phyloP scores from a whole-genome alignment of 2,113 vertebrate genomes.

The Platysternon megacephalum region DNA sequence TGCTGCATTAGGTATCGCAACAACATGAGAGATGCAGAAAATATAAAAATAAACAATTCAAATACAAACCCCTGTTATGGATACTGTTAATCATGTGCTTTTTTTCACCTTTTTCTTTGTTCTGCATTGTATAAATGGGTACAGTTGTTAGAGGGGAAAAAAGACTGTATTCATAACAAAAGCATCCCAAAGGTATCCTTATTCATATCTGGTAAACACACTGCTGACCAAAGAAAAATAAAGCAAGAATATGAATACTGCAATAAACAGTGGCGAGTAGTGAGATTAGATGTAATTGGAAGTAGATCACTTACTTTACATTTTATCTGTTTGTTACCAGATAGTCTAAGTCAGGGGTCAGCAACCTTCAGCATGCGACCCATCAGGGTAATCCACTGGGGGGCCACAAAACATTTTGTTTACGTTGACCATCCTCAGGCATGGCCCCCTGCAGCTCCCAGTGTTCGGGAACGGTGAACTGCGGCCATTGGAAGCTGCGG shows the following conservation, averaged over 20 bases:
- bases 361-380: too few relatives aligned
- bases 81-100: background rate
- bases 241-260: background rate
- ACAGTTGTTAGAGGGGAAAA: background rate
- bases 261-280: background rate
- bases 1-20: background rate
- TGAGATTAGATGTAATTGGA: conserved; percentile 17
- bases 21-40: background rate
- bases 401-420: too few relatives aligned
- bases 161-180: background rate
- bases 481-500: too few relatives aligned
- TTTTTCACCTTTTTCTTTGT: background rate
- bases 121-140: background rate
- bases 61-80: background rate
- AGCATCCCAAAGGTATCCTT: conserved; percentile 1
- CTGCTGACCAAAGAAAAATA: conserved; percentile 9
- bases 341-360: background rate
- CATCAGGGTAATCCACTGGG: too few relatives aligned
- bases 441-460: too few relatives aligned
- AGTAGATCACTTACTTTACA: background rate
- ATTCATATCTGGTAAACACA: conserved; percentile 8
- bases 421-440: too few relatives aligned
- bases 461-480: too few relatives aligned
- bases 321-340: background rate
- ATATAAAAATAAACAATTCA: background rate